Evolutionary conservation across 2,797 vertebrate genomes (phyloP).

Genomic region (Geotrypetes seraphini): DNA sequence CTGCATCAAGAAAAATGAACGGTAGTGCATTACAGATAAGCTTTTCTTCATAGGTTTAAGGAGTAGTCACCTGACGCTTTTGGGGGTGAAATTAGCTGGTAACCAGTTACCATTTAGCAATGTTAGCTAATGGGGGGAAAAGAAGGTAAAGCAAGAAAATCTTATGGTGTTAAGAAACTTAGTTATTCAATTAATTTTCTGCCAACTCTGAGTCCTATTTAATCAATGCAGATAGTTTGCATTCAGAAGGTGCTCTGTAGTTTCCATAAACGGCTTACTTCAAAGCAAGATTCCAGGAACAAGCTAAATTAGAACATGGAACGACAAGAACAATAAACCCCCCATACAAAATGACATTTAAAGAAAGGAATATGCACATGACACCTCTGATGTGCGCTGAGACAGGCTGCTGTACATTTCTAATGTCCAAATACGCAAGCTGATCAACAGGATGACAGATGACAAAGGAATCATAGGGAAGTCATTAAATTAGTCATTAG

Average conservation of each 20-base stretch:
- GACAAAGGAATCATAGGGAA: conserved; percentile 35
- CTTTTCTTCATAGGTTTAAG: conserved; percentile 25
- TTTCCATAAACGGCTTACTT: conserved; percentile 39
- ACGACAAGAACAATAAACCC: conserved; percentile 43
- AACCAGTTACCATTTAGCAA: neutral
- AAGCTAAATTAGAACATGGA: conserved; percentile 56
- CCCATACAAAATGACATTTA: conserved; percentile 40
- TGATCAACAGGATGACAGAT: conserved; percentile 44
- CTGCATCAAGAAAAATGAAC: conserved; percentile 30
- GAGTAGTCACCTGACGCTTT: conserved; percentile 34
- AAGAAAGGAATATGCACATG: too few relatives aligned
- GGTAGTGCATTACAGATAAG: conserved; percentile 33
- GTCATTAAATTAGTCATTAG: conserved; percentile 59
- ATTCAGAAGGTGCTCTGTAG: conserved; percentile 19
- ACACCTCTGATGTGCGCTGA: too few relatives aligned
- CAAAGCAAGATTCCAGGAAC: conserved; percentile 57
- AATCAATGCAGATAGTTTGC: conserved; percentile 30
- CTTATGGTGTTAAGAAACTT: conserved; percentile 33
- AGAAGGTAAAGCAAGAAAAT: too few relatives aligned
- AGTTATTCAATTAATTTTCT: conserved; percentile 33
- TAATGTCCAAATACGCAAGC: conserved; percentile 46
- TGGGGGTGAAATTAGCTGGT: conserved; percentile 19
- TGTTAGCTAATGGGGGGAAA: too few relatives aligned
- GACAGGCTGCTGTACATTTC: conserved; percentile 12
- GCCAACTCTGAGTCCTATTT: conserved; percentile 34